These are phyloP conservation scores for Ochotona curzoniae DNA, from an alignment of 2,113 vertebrate genomes.

Conservation along the genomic window DNA sequence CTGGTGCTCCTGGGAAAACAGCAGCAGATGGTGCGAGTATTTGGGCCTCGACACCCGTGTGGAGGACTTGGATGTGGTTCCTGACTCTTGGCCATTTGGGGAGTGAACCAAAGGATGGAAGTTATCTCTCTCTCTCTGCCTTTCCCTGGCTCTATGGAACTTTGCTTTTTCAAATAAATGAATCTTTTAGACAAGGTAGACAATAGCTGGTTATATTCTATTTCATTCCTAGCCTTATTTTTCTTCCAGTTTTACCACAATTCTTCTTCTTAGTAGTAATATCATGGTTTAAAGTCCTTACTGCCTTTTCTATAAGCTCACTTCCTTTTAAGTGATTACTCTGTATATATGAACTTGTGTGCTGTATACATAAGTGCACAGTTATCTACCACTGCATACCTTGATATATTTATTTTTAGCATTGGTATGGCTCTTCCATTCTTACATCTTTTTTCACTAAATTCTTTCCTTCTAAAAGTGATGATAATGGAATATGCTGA, in stretches of 20 bases:
- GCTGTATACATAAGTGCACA: background rate
- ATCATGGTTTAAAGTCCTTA: background rate
- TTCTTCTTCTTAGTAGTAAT: background rate
- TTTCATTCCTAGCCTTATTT: background rate
- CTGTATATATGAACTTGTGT: background rate
- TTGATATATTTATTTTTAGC: background rate
- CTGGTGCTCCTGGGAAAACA: no score
- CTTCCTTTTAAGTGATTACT: background rate
- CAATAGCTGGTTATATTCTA: background rate
- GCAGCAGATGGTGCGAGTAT: no score
- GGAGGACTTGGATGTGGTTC: no score
- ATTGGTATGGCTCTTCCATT: background rate
- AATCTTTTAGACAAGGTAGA: background rate
- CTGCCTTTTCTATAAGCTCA: background rate
- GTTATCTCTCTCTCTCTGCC: no score
- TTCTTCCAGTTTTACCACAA: background rate
- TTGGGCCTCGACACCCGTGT: no score
- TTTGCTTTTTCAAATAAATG: no score
- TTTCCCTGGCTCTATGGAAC: no score
- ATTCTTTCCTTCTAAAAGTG: constrained; percentile 9
- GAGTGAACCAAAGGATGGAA: no score
- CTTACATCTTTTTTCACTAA: background rate
- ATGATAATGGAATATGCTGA: background rate
- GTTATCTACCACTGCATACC: background rate
- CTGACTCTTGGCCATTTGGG: no score